Evolutionary conservation across 1,140 invertebrate genomes (phyloP).

Genomic region (Cherax quadricarinatus): DNA sequence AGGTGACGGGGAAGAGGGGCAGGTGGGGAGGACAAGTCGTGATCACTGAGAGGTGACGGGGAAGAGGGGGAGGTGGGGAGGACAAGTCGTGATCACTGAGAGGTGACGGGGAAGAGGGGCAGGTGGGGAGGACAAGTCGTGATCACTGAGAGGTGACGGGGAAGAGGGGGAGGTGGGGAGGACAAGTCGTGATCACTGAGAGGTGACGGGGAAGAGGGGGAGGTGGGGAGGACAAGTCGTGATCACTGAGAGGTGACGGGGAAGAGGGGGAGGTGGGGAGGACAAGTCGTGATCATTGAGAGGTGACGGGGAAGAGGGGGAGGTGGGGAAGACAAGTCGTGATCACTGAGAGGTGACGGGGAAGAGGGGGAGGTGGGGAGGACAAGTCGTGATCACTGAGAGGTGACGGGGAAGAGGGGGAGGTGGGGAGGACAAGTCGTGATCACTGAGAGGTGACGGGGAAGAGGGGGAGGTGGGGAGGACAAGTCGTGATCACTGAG

Average conservation of each 20-base stretch:
- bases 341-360: no score
- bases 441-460: background rate
- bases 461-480: background rate
- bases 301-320: background rate
- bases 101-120: background rate
- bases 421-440: background rate
- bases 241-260: background rate
- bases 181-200: no score
- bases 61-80: no score
- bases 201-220: no score
- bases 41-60: no score
- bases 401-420: background rate
- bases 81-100: background rate
- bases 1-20: background rate
- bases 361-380: no score
- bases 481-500: no score
- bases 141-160: background rate
- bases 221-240: no score
- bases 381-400: background rate
- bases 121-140: background rate
- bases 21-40: background rate
- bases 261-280: background rate
- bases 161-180: background rate
- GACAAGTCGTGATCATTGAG: background rate
- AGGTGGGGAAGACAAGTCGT: background rate